Evolutionary conservation across 2,113 vertebrate genomes (phyloP), one percentile per base, ranked within the genome.

Genomic region (Onychostruthus taczanowskii): DNA sequence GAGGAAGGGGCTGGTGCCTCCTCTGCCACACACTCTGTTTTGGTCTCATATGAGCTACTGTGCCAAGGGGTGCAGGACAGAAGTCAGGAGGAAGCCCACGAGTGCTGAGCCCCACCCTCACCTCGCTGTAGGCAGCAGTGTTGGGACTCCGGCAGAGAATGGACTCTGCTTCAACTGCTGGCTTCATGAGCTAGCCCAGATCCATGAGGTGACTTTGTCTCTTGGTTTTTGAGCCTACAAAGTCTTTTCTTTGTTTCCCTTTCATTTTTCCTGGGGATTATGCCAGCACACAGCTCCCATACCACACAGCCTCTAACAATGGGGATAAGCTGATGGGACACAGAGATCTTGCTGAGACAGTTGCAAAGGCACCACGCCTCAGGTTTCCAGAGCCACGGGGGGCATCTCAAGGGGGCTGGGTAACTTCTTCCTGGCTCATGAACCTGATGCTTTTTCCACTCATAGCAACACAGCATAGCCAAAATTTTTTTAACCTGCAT

Each of bases 111-210:
- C 18, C 53, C 39, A 5, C 2, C 8, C 67, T 64, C 7, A 6
- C 24, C 13, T 76, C 49, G 13, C 23, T 85, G 52, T 7, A 52
- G 50, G 26, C 41, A 62, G 52, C 7, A 2, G 37, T 15, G 23
- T 1, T 39, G 13, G 22, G 21, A 35, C 7, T 80, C 3, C 2
- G 0, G 2, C 0, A 1, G 14, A 1, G 0, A 21, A 37, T 2
- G 7, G 30, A 50, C 59, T 58, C n/a, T 58, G 12, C 46, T 84
- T 31, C 84, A 52, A 13, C 39, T 83, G 16, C 58, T 8, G 4
- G 9, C 19, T 80, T 53, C 11, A 9, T 22, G 8, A 39, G 21
- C 21, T 41, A 89, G 56, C n/a, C 58, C 64, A 82, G 11, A 17
- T 69, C 46, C 15, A 11, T 4, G 17, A 76, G 10, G 4, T 31